Evolutionary conservation across 2,888 invertebrate genomes (phyloP), one percentile per base, ranked within the genome.

Genomic region (Callosobruchus maculatus): DNA sequence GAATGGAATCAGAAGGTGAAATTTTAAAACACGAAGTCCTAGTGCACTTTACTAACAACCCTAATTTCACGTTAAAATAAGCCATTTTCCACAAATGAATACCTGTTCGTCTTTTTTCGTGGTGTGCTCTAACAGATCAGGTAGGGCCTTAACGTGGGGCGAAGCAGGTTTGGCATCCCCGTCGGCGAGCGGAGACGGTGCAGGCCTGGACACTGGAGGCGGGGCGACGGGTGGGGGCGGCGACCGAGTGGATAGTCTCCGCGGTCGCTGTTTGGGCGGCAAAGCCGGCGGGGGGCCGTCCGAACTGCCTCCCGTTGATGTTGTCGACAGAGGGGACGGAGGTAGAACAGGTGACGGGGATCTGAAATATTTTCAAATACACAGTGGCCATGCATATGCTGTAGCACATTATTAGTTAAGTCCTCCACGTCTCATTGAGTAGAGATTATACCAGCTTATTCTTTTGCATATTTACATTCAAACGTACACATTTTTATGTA

Each of bases 191-290:
- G 20, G 1, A 73, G 75, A 66, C 66, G 75, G 71, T 30, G 75
- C 21, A 5, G 74, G 68, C 20, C 66, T 49, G n/a, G 73, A 74
- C n/a, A 73, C 70, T 7, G 74, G 69, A 70, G 26, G 73, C 31
- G 4, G 22, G 68, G 13, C 26, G 67, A 7, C 70, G 21, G 1
- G 80, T 76, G 49, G 84, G 84, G 5, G 82, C 13, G 85, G 85
- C 13, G 86, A 84, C 75, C 81, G 83, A 21, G 80, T 75, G 9
- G 84, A 81, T 86, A 88, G 86, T 85, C 88, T 85, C 87, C 88
- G 76, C 77, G 87, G 80, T 86, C 89, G 81, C 83, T 90, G 88
- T 83, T 90, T 90, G 68, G 91, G 91, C 30, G 91, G 91, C 75
- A 91, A 81, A 21, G 90, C 90, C 0, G 90, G 90, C 20, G 86